These are phyloP conservation scores for Oreochromis aureus DNA, from an alignment of 2,113 vertebrate species.

Conservation along the genomic window DNA sequence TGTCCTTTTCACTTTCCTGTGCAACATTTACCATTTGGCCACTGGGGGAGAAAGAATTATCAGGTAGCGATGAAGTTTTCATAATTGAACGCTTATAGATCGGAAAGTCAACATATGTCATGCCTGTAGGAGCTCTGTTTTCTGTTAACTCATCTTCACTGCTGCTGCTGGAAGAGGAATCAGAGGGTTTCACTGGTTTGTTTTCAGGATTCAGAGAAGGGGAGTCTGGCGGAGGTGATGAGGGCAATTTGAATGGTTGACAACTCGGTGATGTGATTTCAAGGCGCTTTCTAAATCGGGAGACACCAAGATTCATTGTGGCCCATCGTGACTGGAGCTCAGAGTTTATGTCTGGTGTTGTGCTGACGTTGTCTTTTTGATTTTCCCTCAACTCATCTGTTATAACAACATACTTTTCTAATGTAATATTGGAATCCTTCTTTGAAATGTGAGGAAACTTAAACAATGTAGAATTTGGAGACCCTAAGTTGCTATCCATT, in stretches of 20 bases:
- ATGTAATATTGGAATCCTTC: conserved; percentile 12
- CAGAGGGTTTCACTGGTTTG: not conserved
- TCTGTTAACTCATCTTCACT: conserved; percentile 4
- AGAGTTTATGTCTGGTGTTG: conserved; percentile 9
- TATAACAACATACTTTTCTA: conserved; percentile 38
- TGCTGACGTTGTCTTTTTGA: not conserved
- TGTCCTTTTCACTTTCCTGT: not conserved
- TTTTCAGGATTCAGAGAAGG: not conserved
- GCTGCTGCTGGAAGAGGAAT: not conserved
- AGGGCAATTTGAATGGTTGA: not conserved
- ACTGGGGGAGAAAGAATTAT: not conserved
- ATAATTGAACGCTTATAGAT: conserved; percentile 54
- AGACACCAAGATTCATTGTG: conserved; percentile 46
- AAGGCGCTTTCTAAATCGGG: conserved; percentile 51
- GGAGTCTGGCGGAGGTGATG: conserved; percentile 1
- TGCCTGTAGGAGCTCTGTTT: not conserved
- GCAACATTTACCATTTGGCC: not conserved
- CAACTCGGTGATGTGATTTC: conserved; percentile 13
- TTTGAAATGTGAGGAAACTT: not conserved
- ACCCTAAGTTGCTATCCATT: not conserved
- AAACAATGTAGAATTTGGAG: not conserved
- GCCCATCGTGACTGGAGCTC: conserved; percentile 54
- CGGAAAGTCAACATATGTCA: not conserved
- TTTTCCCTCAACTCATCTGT: not conserved
- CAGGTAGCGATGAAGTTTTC: not conserved